phyloP scores from a whole-genome alignment of 2,113 vertebrate genomes.

The Stegostoma tigrinum region DNA sequence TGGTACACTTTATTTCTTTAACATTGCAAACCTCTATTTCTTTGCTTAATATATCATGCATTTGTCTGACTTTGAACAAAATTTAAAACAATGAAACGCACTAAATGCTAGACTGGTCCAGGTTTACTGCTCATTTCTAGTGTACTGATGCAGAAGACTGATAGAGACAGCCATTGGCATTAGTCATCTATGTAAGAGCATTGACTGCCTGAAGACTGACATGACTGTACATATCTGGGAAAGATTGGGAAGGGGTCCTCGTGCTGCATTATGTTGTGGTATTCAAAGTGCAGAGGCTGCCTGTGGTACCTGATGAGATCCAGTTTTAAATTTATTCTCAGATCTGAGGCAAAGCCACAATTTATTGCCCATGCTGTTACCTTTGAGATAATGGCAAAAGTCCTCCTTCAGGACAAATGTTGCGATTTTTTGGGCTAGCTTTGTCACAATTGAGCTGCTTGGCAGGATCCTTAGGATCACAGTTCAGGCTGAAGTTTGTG shows the following conservation, averaged over 20 bases:
- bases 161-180: neutral
- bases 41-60: neutral
- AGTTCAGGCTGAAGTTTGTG: neutral
- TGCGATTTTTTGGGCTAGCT: neutral
- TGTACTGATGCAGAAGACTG: neutral
- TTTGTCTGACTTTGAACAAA: neutral
- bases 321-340: neutral
- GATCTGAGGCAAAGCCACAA: neutral
- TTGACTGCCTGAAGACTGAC: neutral
- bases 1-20: neutral
- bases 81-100: neutral
- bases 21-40: neutral
- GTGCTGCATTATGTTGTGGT: neutral
- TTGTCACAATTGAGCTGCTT: neutral
- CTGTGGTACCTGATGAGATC: neutral
- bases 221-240: neutral
- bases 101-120: neutral
- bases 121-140: neutral
- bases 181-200: neutral
- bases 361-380: neutral
- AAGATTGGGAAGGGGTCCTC: neutral
- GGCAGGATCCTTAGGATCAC: neutral
- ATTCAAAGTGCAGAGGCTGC: neutral
- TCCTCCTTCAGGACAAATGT: neutral
- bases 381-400: neutral